Evolutionary conservation across 2,113 vertebrate genomes (phyloP), one percentile per base, ranked within the genome.

Genomic region (Corapipo altera): DNA sequence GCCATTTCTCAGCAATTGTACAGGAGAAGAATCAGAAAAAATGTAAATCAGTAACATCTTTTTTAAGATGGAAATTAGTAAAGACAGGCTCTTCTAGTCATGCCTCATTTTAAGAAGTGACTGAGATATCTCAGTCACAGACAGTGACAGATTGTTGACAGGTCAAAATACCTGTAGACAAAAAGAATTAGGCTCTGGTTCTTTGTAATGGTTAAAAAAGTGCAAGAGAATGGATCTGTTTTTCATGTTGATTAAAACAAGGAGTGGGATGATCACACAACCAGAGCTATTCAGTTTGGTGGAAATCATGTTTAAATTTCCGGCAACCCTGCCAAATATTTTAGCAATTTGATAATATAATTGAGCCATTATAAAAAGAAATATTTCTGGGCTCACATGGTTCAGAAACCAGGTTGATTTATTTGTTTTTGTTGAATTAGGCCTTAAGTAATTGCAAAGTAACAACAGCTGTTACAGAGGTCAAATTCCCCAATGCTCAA

Each of bases 401-500:
- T 89, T 95, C 79, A 94, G 85, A 69, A 93, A 87, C 61, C 28
- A 32, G 8, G 44, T 41, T 94, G 90, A 93, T 97, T 94, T 95
- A 95, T 96, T 96, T 96, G 92, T 81, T 94, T 96, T 80, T 94
- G 65, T 93, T 95, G 83, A 95, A 78, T 88, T 93, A 90, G 57
- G 62, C 41, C 64, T 81, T 79, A 96, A 91, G 83, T 89, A 93
- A 93, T 93, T 89, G 76, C 51, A 69, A 79, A 94, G 59, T 83
- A 92, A 94, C 76, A 85, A 82, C 79, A 93, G 80, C 79, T 95
- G 83, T 82, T 91, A 75, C 54, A 86, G 72, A 95, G 88, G 87
- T 95, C 89, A 93, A 75, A 88, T 93, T 78, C 85, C 55, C 70
- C 72, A 89, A 52, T 18, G 44, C 57, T 86, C 74, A 71, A 20